Conservation (phyloP, 2,797 vertebrate genomes). For the Protonibea diacanthus region DNA sequence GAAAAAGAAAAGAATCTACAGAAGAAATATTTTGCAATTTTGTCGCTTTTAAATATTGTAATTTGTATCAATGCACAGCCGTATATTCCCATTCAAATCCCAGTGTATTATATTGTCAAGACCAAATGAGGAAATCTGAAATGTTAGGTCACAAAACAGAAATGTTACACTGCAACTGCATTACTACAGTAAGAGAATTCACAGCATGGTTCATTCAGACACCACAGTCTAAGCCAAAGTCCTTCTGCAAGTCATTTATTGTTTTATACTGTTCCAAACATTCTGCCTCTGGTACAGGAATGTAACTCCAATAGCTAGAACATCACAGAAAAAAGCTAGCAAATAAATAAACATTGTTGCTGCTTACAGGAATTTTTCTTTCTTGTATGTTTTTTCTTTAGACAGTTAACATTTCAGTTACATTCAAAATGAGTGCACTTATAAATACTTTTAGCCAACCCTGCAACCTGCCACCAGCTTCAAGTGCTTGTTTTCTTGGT, state of each 20-base stretch:
- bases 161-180: not conserved
- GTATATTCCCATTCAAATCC: not conserved
- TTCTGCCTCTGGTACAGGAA: slow-evolving; percentile 90
- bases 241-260: slow-evolving; percentile 89
- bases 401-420: slow-evolving; percentile 85
- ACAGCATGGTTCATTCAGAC: not conserved
- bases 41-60: not conserved
- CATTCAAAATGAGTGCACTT: slow-evolving; percentile 93
- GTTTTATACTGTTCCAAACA: slow-evolving; percentile 92
- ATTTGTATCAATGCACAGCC: not conserved
- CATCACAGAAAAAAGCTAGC: slow-evolving; percentile 88
- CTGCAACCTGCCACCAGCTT: slow-evolving; percentile 21
- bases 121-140: not conserved
- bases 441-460: slow-evolving; percentile 86
- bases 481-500: slow-evolving; percentile 75
- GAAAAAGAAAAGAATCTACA: no score
- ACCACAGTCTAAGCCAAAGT: slow-evolving; percentile 40
- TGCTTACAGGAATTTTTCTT: slow-evolving; percentile 79
- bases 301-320: slow-evolving; percentile 87
- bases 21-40: not conserved
- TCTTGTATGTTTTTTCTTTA: slow-evolving; percentile 60
- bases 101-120: not conserved
- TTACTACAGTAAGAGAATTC: not conserved
- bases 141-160: not conserved
- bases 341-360: slow-evolving; percentile 85